Evolutionary conservation across 2,113 vertebrate species (phyloP).

Genomic region (Vulpes lagopus): DNA sequence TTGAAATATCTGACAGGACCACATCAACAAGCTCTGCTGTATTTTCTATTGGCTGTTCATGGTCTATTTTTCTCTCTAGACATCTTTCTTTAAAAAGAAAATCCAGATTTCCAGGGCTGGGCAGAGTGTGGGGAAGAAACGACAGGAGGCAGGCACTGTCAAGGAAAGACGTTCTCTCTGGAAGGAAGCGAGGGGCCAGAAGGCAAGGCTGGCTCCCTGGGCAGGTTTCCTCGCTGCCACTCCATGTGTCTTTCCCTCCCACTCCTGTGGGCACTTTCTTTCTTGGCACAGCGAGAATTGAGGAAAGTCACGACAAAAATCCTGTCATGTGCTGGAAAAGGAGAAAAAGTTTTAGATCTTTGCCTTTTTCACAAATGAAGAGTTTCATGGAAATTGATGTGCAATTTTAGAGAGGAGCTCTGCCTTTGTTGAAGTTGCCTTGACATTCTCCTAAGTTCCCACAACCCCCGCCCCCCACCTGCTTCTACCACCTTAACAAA

Average conservation of each 20-base stretch:
- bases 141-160: conserved; percentile 63
- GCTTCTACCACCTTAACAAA: conserved; percentile 21
- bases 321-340: conserved; percentile 47
- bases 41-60: conserved; percentile 6
- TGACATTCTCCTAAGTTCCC: background rate
- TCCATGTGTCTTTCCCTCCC: background rate
- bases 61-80: conserved; percentile 65
- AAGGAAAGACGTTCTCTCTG: conserved; percentile 43
- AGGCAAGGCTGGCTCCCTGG: background rate
- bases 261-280: background rate
- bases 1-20: background rate
- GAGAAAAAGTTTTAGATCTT: conserved; percentile 63
- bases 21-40: background rate
- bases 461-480: background rate
- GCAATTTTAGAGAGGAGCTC: conserved; percentile 37
- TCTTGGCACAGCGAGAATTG: conserved; percentile 29
- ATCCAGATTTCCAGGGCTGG: conserved; percentile 46
- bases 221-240: conserved; percentile 36
- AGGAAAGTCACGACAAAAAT: conserved; percentile 70
- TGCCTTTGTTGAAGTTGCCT: background rate
- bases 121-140: conserved; percentile 31
- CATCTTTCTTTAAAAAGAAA: conserved; percentile 64
- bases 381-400: conserved; percentile 40
- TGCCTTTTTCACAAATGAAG: conserved; percentile 2
- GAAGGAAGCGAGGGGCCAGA: conserved; percentile 63